Evolutionary conservation across 1,140 invertebrate species (phyloP).

Genomic region (Pantala flavescens): DNA sequence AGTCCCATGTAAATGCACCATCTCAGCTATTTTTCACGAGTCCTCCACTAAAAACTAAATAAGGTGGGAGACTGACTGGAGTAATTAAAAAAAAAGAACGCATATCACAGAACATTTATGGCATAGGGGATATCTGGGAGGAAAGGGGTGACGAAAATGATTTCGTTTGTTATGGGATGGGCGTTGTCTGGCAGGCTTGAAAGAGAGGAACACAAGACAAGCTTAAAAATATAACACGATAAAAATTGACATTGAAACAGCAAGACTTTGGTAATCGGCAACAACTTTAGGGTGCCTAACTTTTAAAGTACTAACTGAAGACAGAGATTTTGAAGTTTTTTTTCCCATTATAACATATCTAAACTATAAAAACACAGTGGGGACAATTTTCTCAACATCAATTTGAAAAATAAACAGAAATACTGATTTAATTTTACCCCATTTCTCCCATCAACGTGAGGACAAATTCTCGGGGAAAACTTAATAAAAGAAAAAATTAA

Average conservation of each 20-base stretch:
- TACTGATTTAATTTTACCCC: background rate
- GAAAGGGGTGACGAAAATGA: background rate
- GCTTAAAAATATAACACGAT: too few species aligned
- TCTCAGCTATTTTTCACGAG: slow-evolving; percentile 4
- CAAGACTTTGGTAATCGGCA: too few species aligned
- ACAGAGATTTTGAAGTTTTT: too few species aligned
- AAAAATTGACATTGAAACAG: too few species aligned
- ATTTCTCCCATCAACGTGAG: background rate
- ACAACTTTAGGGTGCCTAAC: too few species aligned
- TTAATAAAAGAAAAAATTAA: background rate
- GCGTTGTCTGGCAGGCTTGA: too few species aligned
- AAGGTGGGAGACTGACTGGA: slow-evolving; percentile 7
- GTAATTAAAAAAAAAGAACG: background rate
- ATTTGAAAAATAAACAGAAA: background rate
- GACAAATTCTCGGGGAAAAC: background rate
- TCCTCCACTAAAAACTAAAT: slow-evolving; percentile 8
- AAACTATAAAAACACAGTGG: too few species aligned
- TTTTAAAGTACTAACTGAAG: too few species aligned
- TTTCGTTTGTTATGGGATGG: too few species aligned
- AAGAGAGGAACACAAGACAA: too few species aligned
- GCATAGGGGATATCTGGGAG: background rate
- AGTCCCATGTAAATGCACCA: background rate
- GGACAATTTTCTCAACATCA: too few species aligned
- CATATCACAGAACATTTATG: slow-evolving; percentile 10
- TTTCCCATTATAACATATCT: too few species aligned